These are phyloP conservation scores for Meganola albula DNA, from an alignment of 2,888 invertebrate genomes.

Conservation along the genomic window DNA sequence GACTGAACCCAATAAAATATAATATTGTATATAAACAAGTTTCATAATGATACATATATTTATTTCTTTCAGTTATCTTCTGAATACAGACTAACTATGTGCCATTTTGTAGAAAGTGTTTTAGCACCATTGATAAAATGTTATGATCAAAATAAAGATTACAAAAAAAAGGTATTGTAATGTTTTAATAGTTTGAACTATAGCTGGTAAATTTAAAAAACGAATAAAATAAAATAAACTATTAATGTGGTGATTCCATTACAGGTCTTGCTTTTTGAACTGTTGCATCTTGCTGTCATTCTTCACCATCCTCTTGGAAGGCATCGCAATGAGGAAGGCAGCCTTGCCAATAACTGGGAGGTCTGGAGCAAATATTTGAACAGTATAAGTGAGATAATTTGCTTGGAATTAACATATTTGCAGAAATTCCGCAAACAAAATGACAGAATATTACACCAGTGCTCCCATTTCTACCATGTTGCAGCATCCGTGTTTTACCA, in stretches of 20 bases:
- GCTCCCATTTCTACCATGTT: slow-evolving; percentile 42
- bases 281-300: slow-evolving; percentile 45
- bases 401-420: slow-evolving; percentile 46
- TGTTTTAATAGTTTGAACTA: neutral
- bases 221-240: neutral
- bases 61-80: slow-evolving; percentile 57
- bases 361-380: slow-evolving; percentile 55
- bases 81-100: slow-evolving; percentile 69
- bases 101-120: slow-evolving; percentile 71
- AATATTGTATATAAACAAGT: neutral
- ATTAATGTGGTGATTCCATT: slow-evolving; percentile 12
- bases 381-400: slow-evolving; percentile 57
- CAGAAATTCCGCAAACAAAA: slow-evolving; percentile 48
- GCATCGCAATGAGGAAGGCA: slow-evolving; percentile 39
- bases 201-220: neutral
- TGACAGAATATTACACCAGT: slow-evolving; percentile 34
- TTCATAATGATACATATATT: neutral
- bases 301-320: slow-evolving; percentile 61
- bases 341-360: slow-evolving; percentile 53
- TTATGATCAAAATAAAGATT: slow-evolving; percentile 61
- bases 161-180: slow-evolving; percentile 59
- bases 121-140: slow-evolving; percentile 59
- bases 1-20: neutral
- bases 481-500: slow-evolving; percentile 59
- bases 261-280: slow-evolving; percentile 53